Evolutionary conservation across 2,888 invertebrate genomes (phyloP).

Genomic region (Bombylius major): DNA sequence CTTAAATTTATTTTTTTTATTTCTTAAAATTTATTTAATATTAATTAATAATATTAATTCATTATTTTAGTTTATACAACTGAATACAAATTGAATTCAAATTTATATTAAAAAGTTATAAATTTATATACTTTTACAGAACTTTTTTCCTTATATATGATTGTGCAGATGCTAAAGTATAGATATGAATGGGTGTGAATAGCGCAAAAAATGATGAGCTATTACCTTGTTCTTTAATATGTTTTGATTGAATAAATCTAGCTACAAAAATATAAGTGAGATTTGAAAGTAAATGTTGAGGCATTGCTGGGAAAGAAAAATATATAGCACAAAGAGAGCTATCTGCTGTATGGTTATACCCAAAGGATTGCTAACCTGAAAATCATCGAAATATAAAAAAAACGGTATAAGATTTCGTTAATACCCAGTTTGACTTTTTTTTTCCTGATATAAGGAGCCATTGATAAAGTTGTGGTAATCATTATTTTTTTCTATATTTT

Average conservation of each 20-base stretch:
- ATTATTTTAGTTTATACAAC: too few relatives aligned
- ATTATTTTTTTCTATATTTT: background rate
- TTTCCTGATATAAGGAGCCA: background rate
- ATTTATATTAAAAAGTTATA: too few relatives aligned
- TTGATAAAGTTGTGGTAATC: background rate
- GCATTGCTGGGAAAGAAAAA: background rate
- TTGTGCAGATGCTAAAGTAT: conserved; percentile 1
- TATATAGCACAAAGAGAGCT: background rate
- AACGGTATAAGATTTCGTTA: too few relatives aligned
- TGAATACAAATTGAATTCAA: too few relatives aligned
- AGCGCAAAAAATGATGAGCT: background rate
- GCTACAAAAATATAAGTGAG: background rate
- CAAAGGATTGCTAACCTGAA: background rate
- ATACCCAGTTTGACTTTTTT: too few relatives aligned
- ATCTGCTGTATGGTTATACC: background rate
- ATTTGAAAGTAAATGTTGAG: background rate
- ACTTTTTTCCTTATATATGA: conserved; percentile 1
- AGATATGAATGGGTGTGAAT: conserved; percentile 2
- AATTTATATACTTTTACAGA: too few relatives aligned
- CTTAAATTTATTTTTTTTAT: too few relatives aligned
- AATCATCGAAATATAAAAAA: background rate
- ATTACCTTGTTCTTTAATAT: background rate
- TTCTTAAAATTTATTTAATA: too few relatives aligned
- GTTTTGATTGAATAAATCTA: background rate
- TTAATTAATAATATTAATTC: too few relatives aligned